Evolutionary conservation across 2,797 vertebrate species (phyloP), one percentile per base, ranked within the genome.

Genomic region (Brachyalestes nurse): DNA sequence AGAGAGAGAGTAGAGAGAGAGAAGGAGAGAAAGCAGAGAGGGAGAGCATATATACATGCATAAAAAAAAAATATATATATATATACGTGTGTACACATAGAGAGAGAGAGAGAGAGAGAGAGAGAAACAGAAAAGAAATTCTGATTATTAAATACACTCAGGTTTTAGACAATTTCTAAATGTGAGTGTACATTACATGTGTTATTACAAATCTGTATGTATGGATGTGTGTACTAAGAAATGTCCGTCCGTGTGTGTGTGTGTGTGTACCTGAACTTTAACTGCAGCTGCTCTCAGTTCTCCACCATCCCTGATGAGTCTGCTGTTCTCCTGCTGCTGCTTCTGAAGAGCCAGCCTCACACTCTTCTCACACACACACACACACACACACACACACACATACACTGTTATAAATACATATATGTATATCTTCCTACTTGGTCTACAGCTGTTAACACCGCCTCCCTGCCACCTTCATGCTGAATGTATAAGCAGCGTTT

Each of bases 241-340:
- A 4, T 45, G 38, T 34, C 21, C 34, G 19, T 55, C 19, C 17
- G 25, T 62, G 64, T 71, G n/a, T 76, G 60, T 75, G 13, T 58
- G 10, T 49, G 2, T 72, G 47, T 38, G 28, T 79, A 78, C 94
- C 90, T 93, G 92, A 71, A 92, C 77, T 88, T 91, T 90, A 85
- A 89, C 88, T 87, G 90, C 89, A 75, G 88, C 78, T 72, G 91
- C 86, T 78, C 2, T 87, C 77, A 94, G 85, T 58, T 88, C 72
- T 1, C 67, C 49, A 77, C 90, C 87, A 79, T 93, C 86, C 77
- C 82, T 88, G 28, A 70, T 82, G 62, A 94, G 83, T 60, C 86
- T 86, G 6, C 53, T 65, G 79, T 93, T 93, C 81, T 93, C 91
- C 75, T 91, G 84, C 17, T 85, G 47, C 80, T 92, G 87, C 45